Evolutionary conservation across 1,140 invertebrate genomes (phyloP).

Genomic region (Papilio polyxenes): DNA sequence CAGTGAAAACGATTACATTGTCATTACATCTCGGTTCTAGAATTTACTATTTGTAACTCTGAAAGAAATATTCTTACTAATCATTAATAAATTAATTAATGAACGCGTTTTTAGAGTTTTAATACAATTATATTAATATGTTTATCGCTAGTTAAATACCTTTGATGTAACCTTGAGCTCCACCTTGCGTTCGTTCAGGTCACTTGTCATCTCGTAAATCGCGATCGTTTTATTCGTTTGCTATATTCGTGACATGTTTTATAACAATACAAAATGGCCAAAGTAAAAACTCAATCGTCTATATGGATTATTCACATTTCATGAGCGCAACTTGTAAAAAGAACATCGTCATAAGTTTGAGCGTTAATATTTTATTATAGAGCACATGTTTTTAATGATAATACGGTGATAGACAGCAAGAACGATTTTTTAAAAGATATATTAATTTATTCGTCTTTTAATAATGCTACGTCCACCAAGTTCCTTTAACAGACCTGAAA

Average conservation of each 20-base stretch:
- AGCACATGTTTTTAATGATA: background rate
- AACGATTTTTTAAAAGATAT: background rate
- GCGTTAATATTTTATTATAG: constrained; percentile 10
- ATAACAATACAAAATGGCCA: constrained; percentile 6
- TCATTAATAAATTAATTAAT: background rate
- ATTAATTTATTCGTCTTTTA: no score
- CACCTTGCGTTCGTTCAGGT: constrained; percentile 35
- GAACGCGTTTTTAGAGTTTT: background rate
- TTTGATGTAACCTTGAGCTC: constrained; percentile 23
- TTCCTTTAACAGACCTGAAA: background rate
- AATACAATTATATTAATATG: constrained; percentile 5
- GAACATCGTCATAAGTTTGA: background rate
- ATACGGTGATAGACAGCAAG: background rate
- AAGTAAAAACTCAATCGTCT: constrained; percentile 28
- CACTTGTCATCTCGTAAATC: constrained; percentile 32
- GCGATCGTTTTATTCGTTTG: constrained; percentile 30
- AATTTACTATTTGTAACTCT: background rate
- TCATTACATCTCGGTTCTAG: background rate
- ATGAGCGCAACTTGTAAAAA: background rate
- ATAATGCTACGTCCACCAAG: background rate
- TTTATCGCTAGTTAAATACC: constrained; percentile 32
- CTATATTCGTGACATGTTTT: constrained; percentile 35
- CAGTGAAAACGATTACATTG: background rate
- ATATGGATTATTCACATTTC: constrained; percentile 4
- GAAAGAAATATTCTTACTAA: background rate